These are phyloP conservation scores for Pollachius pollachius DNA, from an alignment of 2,113 vertebrate species.

Conservation along the genomic window DNA sequence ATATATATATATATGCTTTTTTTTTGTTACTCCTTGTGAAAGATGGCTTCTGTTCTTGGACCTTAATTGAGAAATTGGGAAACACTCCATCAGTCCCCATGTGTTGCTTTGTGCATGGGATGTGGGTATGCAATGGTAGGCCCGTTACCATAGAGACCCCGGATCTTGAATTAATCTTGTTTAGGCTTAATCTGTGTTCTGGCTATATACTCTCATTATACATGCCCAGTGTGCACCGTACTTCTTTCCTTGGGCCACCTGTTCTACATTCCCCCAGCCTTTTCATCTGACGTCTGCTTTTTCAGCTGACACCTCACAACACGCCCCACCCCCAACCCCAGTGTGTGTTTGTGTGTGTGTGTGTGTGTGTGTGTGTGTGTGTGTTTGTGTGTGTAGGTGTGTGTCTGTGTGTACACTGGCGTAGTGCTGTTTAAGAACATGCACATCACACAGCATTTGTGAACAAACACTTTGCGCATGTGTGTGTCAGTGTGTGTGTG, in stretches of 20 bases:
- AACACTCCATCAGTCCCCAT: background rate
- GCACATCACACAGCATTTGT: background rate
- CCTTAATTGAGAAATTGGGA: background rate
- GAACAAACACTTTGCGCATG: too few species aligned
- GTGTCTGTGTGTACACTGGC: background rate
- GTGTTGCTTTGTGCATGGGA: background rate
- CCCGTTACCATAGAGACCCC: slow-evolving; percentile 2
- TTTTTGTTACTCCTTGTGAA: background rate
- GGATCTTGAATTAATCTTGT: slow-evolving; percentile 4
- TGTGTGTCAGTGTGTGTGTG: too few species aligned
- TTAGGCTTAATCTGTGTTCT: slow-evolving; percentile 1
- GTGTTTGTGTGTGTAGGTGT: background rate
- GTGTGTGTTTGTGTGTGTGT: too few species aligned
- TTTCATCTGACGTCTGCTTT: background rate
- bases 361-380: background rate
- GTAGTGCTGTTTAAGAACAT: background rate
- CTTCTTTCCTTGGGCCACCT: background rate
- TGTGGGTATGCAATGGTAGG: slow-evolving; percentile 4
- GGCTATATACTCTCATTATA: slow-evolving; percentile 1
- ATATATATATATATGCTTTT: background rate
- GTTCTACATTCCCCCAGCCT: background rate
- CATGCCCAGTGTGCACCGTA: background rate
- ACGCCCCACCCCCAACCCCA: background rate
- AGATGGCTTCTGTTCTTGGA: background rate
- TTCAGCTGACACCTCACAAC: background rate